A percentile compares a stretch with the other conserved stretches of the same genome.
Evolutionary conservation across 2,797 vertebrate species (phyloP).

Genomic region (Phrynocephalus guinanensis): DNA sequence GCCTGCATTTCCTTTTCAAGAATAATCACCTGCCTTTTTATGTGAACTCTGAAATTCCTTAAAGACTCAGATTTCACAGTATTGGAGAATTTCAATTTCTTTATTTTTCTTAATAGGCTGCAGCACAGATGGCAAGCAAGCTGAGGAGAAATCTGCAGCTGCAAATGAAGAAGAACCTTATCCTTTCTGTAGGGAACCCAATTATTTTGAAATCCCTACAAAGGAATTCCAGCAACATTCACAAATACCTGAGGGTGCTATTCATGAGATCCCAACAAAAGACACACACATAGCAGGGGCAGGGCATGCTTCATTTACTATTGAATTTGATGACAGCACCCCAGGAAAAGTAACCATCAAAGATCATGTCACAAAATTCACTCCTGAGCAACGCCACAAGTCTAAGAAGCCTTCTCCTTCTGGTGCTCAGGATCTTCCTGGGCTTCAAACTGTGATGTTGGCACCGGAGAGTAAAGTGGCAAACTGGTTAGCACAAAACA

Average conservation of each 20-base stretch:
- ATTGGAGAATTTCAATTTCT: slow-evolving; percentile 72
- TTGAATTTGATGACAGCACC: slow-evolving; percentile 95
- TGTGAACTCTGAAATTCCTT: slow-evolving; percentile 49
- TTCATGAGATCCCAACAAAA: slow-evolving; percentile 96
- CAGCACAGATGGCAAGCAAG: slow-evolving; percentile 86
- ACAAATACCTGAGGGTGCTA: slow-evolving; percentile 85
- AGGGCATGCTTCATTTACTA: slow-evolving; percentile 97
- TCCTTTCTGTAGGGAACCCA: slow-evolving; percentile 86
- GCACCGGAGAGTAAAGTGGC: slow-evolving; percentile 97
- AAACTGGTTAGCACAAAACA: slow-evolving; percentile 98
- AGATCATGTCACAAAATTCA: slow-evolving; percentile 94
- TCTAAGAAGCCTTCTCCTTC: slow-evolving; percentile 86
- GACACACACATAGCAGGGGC: slow-evolving; percentile 87
- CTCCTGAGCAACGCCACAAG: slow-evolving; percentile 87
- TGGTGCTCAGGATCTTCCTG: slow-evolving; percentile 87
- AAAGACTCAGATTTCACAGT: slow-evolving; percentile 65
- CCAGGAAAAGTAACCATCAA: slow-evolving; percentile 98
- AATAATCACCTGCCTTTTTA: slow-evolving; percentile 59
- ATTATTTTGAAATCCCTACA: slow-evolving; percentile 95
- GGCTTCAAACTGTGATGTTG: slow-evolving; percentile 95
- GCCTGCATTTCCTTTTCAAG: slow-evolving; percentile 54
- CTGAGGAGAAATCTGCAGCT: slow-evolving; percentile 81
- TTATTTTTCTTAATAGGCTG: slow-evolving; percentile 80
- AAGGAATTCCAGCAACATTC: slow-evolving; percentile 87
- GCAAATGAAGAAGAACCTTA: slow-evolving; percentile 86